phyloP scores from a whole-genome alignment of 2,888 invertebrate species.

The Apamea epomidion region DNA sequence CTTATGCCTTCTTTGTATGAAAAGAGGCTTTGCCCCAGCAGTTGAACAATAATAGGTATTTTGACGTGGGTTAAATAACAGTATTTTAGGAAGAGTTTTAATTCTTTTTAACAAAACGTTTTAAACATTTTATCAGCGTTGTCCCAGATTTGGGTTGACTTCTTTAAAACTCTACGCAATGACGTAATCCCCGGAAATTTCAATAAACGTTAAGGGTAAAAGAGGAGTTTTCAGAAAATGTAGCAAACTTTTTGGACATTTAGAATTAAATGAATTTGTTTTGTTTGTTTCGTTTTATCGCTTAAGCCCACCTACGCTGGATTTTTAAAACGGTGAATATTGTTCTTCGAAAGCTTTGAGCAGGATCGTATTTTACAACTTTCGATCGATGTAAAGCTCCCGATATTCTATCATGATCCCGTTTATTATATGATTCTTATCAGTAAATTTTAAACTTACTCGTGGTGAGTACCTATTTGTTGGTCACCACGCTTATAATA shows the following conservation, averaged over 20 bases:
- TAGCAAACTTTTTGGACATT: constrained; percentile 55
- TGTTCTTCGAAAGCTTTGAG: neutral
- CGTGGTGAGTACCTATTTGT: neutral
- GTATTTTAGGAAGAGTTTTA: neutral
- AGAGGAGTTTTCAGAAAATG: constrained; percentile 50
- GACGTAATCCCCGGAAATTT: constrained; percentile 58
- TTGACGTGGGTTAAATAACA: neutral
- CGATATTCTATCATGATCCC: neutral
- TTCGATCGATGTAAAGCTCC: neutral
- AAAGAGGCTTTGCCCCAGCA: too few relatives aligned
- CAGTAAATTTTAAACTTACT: neutral
- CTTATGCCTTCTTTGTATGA: neutral
- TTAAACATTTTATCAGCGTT: constrained; percentile 37
- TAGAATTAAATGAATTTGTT: constrained; percentile 57
- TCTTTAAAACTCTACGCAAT: constrained; percentile 49
- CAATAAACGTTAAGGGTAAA: constrained; percentile 54
- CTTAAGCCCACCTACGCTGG: constrained; percentile 29
- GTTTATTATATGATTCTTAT: neutral
- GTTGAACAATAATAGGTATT: neutral
- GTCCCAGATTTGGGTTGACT: constrained; percentile 55
- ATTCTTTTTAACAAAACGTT: constrained; percentile 18
- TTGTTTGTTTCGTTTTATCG: constrained; percentile 49
- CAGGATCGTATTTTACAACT: neutral
- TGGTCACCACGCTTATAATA: neutral
- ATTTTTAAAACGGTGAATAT: constrained; percentile 31